Evolutionary conservation across 2,888 invertebrate species (phyloP).

Genomic region (Coelogynopora nodosa): DNA sequence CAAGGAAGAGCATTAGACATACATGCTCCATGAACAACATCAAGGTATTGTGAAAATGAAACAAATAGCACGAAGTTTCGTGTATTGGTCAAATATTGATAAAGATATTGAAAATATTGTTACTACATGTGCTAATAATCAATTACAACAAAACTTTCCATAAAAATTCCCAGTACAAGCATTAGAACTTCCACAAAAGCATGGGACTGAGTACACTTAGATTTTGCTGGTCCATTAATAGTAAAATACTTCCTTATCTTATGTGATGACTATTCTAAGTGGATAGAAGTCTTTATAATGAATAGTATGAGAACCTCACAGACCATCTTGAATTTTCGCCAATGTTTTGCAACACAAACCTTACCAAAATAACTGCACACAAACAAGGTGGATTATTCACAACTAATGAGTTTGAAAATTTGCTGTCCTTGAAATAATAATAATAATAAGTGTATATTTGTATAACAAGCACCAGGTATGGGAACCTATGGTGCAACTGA

Average conservation of each 20-base stretch:
- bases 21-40: conserved; percentile 35
- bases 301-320: neutral
- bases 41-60: conserved; percentile 27
- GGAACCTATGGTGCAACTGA: no score
- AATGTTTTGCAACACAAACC: conserved; percentile 29
- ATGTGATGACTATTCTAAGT: conserved; percentile 37
- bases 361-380: neutral
- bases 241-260: conserved; percentile 22
- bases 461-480: no score
- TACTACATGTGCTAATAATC: no score
- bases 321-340: neutral
- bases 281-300: conserved; percentile 22
- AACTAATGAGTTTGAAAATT: conserved; percentile 15
- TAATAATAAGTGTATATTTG: no score
- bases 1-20: conserved; percentile 11
- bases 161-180: no score
- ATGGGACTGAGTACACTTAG: no score
- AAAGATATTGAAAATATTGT: no score
- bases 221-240: conserved; percentile 32
- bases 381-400: conserved; percentile 19
- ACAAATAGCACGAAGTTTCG: conserved; percentile 15
- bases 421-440: neutral
- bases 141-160: no score
- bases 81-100: no score
- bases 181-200: no score